Percentiles rank a stretch among this genome's conserved stretches.
Conservation (phyloP, 2,113 vertebrate species). For the Sphyrna mokarran region DNA sequence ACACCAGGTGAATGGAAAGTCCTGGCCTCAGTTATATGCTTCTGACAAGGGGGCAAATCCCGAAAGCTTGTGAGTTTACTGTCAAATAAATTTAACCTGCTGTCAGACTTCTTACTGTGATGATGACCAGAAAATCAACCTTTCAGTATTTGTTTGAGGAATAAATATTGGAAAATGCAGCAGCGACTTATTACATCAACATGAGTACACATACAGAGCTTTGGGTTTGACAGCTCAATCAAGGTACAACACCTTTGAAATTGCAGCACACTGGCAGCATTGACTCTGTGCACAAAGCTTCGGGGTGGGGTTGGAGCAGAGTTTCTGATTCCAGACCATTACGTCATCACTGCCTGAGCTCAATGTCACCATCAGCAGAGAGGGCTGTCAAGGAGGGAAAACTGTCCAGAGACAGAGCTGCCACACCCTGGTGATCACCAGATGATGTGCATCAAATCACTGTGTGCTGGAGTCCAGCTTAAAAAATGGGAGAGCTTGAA, state of each 20-base stretch:
- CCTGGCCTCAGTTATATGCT: too few species aligned
- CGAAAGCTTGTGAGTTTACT: too few species aligned
- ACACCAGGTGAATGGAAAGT: too few species aligned
- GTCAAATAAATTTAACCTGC: too few species aligned
- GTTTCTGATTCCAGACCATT: background rate
- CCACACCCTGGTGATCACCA: too few species aligned
- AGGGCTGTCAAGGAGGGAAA: background rate
- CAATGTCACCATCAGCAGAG: background rate
- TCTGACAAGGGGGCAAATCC: too few species aligned
- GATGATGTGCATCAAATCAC: background rate
- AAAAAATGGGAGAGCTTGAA: background rate
- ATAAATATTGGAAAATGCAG: background rate
- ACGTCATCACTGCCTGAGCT: background rate
- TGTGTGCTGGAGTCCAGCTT: background rate
- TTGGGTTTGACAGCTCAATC: background rate
- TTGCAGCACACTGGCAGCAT: background rate
- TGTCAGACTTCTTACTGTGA: background rate
- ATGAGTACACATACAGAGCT: background rate
- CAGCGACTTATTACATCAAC: background rate
- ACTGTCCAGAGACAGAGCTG: background rate
- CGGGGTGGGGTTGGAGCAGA: background rate
- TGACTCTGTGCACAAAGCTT: background rate
- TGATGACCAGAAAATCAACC: background rate
- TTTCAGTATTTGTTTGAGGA: background rate
- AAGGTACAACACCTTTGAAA: background rate